Base-by-base conservation (phyloP, 1,140 invertebrate species). In the Zaprionus taronus region DNA sequence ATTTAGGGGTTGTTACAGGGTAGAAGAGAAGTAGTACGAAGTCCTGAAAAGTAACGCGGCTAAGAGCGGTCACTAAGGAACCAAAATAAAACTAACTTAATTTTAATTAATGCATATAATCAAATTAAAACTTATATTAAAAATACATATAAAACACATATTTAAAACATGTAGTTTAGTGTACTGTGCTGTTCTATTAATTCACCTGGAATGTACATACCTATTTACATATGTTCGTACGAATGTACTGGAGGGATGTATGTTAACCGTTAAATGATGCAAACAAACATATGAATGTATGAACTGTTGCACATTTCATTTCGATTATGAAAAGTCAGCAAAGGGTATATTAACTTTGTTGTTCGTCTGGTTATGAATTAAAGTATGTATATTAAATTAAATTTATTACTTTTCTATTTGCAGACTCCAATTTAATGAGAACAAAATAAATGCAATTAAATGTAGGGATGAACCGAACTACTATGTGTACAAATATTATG, bases 311-410 rank as follows among this genome's bases (percentile, higher is more conserved):
- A 28, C 26, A 6, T 6, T 28, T 28, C 26, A 6, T 7, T 26
- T 26, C 9, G 9, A 34, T 34, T 34, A 9, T 11, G 11, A 7
- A 34, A 34, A 34, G 31, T 9, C 31, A 34, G 11, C 31, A 34
- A 34, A 34, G 3, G 31, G 31, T 34, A 34, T 34, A 9, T 31
- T 9, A 7, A 31, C 28, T 31, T 31, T 31, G 31, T 28, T 9
- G 28, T 31, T 34, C 31, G 9, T 11, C 31, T 34, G 31, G 31
- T 11, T 11, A 11, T 34, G 31, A 34, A 34, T 34, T 9, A 34
- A 34, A 34, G 31, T 34, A 49, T 86, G 77, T 86, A 86, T 87
- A 86, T 70, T 80, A 83, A 81, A 53, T 68, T 38, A 47, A 85
- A 34, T 72, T 71, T 77, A 44, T 49, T 73, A 58, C 67, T 63